phyloP scores from a whole-genome alignment of 2,113 vertebrate genomes.

The Carettochelys insculpta region DNA sequence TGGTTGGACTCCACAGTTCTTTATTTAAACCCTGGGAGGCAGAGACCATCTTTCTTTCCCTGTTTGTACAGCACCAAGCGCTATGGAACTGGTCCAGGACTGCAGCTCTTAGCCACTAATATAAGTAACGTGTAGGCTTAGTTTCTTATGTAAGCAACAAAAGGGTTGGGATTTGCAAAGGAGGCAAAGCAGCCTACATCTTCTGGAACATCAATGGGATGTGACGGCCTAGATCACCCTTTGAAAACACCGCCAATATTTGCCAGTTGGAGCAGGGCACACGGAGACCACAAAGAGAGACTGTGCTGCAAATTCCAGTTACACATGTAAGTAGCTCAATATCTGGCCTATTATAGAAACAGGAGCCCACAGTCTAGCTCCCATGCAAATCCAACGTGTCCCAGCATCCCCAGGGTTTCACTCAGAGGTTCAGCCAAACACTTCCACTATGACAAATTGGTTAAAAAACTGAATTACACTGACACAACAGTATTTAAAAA shows the following conservation, averaged over 20 bases:
- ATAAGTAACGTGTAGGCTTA: background rate
- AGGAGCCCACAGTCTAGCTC: background rate
- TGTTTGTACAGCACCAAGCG: background rate
- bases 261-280: accelerated
- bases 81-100: background rate
- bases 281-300: background rate
- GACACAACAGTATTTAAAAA: background rate
- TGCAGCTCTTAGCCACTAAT: background rate
- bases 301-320: background rate
- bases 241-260: background rate
- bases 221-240: background rate
- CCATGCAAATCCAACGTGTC: background rate
- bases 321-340: background rate
- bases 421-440: background rate
- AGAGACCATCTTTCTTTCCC: background rate
- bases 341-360: accelerated
- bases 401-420: background rate
- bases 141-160: background rate
- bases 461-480: background rate
- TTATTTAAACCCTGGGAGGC: background rate
- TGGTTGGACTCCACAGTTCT: too few relatives aligned
- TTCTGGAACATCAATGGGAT: background rate
- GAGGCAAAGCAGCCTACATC: slow-evolving; percentile 8
- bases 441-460: background rate
- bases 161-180: background rate